Conservation (phyloP, 2,113 vertebrate species). For the Otolemur garnettii region DNA sequence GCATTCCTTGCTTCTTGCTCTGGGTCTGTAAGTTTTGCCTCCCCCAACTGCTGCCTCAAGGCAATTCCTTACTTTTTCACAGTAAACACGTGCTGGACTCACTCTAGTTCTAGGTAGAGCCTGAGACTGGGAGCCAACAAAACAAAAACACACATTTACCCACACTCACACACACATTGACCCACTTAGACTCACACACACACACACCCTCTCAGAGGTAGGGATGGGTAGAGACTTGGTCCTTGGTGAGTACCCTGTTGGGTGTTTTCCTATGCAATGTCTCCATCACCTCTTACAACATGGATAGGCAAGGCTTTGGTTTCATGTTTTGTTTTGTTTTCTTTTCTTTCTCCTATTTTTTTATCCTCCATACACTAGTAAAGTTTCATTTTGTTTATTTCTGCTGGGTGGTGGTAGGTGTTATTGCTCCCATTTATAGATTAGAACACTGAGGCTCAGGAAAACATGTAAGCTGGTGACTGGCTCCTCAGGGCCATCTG, state of each 20-base stretch:
- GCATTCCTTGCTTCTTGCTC: background rate
- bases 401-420: background rate
- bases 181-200: too few relatives aligned
- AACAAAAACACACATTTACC: too few relatives aligned
- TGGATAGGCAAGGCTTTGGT: background rate
- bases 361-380: background rate
- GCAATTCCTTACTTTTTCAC: background rate
- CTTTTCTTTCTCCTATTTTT: too few relatives aligned
- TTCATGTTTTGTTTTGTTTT: too few relatives aligned
- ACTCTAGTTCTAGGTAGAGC: background rate
- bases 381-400: background rate
- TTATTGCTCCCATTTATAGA: background rate
- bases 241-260: fast-evolving
- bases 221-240: fast-evolving
- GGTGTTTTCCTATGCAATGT: fast-evolving
- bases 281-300: background rate
- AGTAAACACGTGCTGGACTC: fast-evolving
- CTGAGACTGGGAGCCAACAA: background rate
- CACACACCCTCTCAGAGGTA: too few relatives aligned
- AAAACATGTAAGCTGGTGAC: background rate
- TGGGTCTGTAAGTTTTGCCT: background rate
- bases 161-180: too few relatives aligned
- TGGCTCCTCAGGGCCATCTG: background rate
- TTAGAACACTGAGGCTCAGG: background rate
- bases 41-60: background rate